Base-by-base conservation (phyloP, 1,140 invertebrate species). In the Microplitis demolitor region DNA sequence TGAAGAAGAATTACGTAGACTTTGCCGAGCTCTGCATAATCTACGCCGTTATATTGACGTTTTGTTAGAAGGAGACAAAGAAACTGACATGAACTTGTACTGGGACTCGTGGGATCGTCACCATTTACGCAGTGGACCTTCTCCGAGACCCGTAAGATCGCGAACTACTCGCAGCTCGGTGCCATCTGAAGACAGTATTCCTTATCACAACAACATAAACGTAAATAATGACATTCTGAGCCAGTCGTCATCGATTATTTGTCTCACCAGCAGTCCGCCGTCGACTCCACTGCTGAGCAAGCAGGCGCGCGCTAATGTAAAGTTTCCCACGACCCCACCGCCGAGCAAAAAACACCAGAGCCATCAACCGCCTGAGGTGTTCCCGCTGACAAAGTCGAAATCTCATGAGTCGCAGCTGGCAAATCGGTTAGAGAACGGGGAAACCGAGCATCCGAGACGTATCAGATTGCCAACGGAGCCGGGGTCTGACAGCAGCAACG, bases 31-130 rank as follows among this genome's bases (percentile, higher is more conserved):
- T 61, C 90, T 97, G 80, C 91, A 93, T 73, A 96, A 96, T 87
- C 89, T 98, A 8, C 92, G 94, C 76, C 90, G 91, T 84, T 96
- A 94, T 78, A 96, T 92, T 79, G 92, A 93, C 80, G 89, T 90
- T 56, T 85, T 93, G 39, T 79, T 89, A 63, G 87, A 88, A 74
- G 90, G 90, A 67, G 89, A 90, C 72, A 85, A 87, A 73, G 91
- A 92, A 58, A 88, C 86, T 73, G 91, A 93, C 71, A 87, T 90
- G 78, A 89, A 91, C 74, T 88, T 98, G 70, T 96, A 95, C 84
- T 98, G 97, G 97, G 96, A 97, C 85, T 97, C 95, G 1, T 97
- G 95, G 95, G 95, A 97, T 83, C 84, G 90, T 13, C 90, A 90
- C 77, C 83, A 85, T 66, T 79, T 87, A 67, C 82, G 83, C 72